These are phyloP conservation scores for Bettongia penicillata DNA, from an alignment of 2,113 vertebrate genomes.

Conservation along the genomic window DNA sequence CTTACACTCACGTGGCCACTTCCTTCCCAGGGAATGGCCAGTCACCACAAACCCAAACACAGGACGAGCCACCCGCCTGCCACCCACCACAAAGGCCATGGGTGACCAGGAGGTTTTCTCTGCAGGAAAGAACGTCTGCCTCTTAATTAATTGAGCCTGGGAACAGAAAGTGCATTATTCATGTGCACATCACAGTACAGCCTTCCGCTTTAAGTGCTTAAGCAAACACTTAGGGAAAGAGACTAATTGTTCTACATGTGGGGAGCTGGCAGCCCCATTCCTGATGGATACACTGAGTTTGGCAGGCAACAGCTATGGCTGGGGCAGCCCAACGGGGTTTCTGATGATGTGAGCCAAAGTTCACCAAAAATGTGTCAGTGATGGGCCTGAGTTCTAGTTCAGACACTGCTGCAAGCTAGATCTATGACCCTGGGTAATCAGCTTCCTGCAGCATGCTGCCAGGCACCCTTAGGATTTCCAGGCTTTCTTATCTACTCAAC, in stretches of 20 bases:
- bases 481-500: background rate
- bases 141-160: background rate
- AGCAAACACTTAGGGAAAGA: background rate
- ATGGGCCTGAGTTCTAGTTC: background rate
- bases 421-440: background rate
- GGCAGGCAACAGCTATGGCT: background rate
- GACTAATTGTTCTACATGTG: background rate
- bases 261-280: background rate
- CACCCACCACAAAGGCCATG: background rate
- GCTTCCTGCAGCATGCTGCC: background rate
- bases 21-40: background rate
- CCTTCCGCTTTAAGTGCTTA: rapidly evolving
- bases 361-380: background rate
- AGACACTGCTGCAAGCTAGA: background rate
- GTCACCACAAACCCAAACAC: background rate
- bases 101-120: background rate
- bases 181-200: background rate
- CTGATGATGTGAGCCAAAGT: background rate
- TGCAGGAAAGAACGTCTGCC: background rate
- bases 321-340: background rate
- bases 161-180: background rate
- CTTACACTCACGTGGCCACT: background rate
- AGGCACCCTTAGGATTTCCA: background rate
- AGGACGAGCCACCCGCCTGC: background rate
- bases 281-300: background rate